These are phyloP conservation scores for Sinhomidia bicolor DNA, from an alignment of 2,888 invertebrate genomes.

Conservation along the genomic window DNA sequence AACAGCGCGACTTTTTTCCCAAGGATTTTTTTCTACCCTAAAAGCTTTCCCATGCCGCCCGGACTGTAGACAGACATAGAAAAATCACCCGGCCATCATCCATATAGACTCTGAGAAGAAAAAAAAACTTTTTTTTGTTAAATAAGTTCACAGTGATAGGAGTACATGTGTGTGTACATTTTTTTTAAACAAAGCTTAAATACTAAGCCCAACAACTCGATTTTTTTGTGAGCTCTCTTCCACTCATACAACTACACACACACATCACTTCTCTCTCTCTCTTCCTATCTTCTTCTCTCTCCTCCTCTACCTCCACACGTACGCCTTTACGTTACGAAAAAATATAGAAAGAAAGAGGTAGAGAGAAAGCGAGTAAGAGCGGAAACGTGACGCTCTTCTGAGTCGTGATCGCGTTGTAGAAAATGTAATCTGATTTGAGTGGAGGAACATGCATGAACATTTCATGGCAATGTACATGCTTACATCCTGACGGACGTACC, in stretches of 20 bases:
- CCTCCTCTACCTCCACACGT: neutral
- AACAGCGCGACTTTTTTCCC: neutral
- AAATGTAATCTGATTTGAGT: conserved; percentile 66
- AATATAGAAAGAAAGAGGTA: neutral
- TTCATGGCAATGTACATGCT: neutral
- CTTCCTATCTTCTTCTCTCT: neutral
- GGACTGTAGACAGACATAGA: neutral
- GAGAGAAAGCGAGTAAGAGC: neutral
- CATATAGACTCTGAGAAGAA: no score
- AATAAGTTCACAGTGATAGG: neutral
- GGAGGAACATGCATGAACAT: conserved; percentile 48
- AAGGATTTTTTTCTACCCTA: conserved; percentile 10
- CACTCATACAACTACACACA: neutral
- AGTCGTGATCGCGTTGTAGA: conserved; percentile 48
- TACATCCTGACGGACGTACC: neutral
- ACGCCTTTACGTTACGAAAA: neutral
- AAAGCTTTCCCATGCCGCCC: conserved; percentile 39
- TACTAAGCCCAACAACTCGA: conserved; percentile 9
- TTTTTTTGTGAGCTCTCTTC: neutral
- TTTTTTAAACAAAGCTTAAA: conserved; percentile 47
- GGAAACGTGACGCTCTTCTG: conserved; percentile 43
- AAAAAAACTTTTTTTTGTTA: neutral
- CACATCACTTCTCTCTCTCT: neutral
- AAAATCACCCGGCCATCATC: neutral
- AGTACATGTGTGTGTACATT: conserved; percentile 26